Conservation (phyloP, 2,888 invertebrate genomes). For the Rhopalosiphum nymphaeae region DNA sequence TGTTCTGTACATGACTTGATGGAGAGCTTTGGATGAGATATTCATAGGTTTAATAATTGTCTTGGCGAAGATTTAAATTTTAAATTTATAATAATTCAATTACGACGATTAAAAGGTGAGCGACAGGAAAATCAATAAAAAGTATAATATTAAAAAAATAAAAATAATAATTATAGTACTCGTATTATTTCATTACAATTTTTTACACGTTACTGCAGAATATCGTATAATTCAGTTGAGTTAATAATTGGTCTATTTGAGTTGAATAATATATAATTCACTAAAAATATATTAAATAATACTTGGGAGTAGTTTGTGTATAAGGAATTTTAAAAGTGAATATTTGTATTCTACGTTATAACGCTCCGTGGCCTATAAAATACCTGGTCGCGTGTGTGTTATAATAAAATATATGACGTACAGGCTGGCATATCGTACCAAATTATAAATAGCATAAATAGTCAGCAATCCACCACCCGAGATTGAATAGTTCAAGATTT, state of each 20-base stretch:
- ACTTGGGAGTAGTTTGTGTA: neutral
- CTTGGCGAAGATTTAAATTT: neutral
- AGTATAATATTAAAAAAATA: neutral
- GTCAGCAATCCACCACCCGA: neutral
- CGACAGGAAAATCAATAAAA: neutral
- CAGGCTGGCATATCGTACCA: neutral
- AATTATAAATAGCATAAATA: conserved; percentile 13
- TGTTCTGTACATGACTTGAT: neutral
- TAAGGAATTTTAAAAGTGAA: neutral
- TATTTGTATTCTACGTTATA: neutral
- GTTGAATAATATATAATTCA: neutral
- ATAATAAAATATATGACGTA: neutral
- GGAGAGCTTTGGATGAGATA: neutral
- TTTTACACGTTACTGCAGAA: neutral
- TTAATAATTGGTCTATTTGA: neutral
- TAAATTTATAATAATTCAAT: neutral
- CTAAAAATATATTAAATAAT: neutral
- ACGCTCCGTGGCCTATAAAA: neutral
- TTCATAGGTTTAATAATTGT: neutral
- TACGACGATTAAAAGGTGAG: neutral
- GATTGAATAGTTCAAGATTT: neutral
- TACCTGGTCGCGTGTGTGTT: neutral
- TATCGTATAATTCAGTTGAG: neutral
- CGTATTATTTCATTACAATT: neutral
- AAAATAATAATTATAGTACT: neutral